Conservation (phyloP, 2,888 invertebrate species). For the Eupithecia subumbrata region DNA sequence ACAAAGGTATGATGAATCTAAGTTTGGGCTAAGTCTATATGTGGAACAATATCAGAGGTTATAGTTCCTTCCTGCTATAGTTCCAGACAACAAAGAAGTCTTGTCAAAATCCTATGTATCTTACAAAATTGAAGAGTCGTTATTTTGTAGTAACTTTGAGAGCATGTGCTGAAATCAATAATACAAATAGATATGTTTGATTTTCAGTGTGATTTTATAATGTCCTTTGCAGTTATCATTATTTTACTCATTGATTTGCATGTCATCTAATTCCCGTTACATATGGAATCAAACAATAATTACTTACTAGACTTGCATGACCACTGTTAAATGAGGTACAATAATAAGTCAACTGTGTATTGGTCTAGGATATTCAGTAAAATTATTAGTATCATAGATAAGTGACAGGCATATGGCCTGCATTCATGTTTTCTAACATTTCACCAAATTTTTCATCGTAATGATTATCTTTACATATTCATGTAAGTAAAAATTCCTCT, state of each 20-base stretch:
- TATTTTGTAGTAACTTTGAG: neutral
- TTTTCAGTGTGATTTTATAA: neutral
- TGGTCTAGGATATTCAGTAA: constrained; percentile 21
- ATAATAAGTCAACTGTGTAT: constrained; percentile 26
- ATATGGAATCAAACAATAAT: neutral
- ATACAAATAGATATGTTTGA: neutral
- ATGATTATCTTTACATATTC: neutral
- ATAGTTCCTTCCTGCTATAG: neutral
- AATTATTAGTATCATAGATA: constrained; percentile 21
- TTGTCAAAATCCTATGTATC: neutral
- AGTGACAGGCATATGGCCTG: constrained; percentile 37
- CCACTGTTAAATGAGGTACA: constrained; percentile 7
- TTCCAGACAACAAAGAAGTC: constrained; percentile 25
- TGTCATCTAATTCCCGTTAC: neutral
- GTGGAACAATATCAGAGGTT: neutral
- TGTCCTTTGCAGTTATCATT: neutral
- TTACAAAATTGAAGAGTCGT: constrained; percentile 11
- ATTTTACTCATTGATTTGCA: neutral
- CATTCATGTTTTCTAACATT: constrained; percentile 22
- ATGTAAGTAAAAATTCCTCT: neutral
- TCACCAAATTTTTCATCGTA: neutral
- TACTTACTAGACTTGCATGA: neutral
- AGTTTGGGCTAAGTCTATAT: neutral
- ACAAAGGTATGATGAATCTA: neutral
- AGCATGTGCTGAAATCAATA: neutral